A percentile compares a stretch with the other conserved stretches of the same genome.
These are phyloP conservation scores for Xiphophorus maculatus DNA, from an alignment of 2,113 vertebrate genomes.

Conservation along the genomic window DNA sequence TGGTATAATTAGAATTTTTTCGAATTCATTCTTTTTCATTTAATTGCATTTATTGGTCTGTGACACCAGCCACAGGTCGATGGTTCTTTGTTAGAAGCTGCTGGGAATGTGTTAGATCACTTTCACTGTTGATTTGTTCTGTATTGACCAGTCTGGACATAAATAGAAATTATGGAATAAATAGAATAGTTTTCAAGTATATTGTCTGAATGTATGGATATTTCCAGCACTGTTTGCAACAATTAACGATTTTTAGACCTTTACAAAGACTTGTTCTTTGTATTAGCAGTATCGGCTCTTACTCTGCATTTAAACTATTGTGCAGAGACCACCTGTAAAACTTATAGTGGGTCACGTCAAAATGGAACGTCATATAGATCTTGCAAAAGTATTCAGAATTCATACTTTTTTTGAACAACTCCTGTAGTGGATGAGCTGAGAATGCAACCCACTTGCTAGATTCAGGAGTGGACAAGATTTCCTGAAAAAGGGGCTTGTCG, in stretches of 20 bases:
- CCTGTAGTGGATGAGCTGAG: too few species aligned
- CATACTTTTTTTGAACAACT: too few species aligned
- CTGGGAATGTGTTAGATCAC: conserved; percentile 14
- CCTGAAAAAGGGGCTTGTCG: too few species aligned
- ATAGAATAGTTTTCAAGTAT: conserved; percentile 9
- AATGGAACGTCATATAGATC: neutral
- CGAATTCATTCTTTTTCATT: neutral
- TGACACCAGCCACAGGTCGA: conserved; percentile 21
- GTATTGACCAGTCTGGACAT: conserved; percentile 36
- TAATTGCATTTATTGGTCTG: conserved; percentile 16
- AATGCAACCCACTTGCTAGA: neutral
- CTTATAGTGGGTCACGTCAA: neutral
- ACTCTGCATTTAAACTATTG: neutral
- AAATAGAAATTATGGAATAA: conserved; percentile 25
- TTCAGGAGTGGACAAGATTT: neutral
- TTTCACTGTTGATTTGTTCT: conserved; percentile 38
- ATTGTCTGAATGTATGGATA: conserved; percentile 24
- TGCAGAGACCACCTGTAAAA: neutral
- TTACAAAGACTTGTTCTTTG: conserved; percentile 5
- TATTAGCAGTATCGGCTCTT: neutral
- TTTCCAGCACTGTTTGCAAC: conserved; percentile 6
- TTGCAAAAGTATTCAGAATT: too few species aligned
- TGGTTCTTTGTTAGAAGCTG: conserved; percentile 35
- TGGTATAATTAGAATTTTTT: neutral
- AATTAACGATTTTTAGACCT: conserved; percentile 13